Base-by-base conservation (phyloP, 2,888 invertebrate species). In the Oscheius sp. region DNA sequence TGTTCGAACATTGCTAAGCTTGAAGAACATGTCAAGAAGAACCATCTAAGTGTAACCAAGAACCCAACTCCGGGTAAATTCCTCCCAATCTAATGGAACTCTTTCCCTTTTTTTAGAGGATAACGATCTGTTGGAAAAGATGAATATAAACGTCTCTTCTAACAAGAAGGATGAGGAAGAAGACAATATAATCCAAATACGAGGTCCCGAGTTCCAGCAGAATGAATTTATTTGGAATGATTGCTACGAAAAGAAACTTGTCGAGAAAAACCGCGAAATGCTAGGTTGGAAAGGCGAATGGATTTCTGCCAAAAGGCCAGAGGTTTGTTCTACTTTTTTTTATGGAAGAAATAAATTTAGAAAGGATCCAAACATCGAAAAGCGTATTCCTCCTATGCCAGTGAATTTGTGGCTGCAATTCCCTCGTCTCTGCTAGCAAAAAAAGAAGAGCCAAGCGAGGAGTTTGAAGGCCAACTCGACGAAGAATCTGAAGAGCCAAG, bases 11-110 rank as follows among this genome's bases (percentile, higher is more conserved):
- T 27, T 10, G 48, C 39, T 8, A 61, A 61, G 23, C 39, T 68
- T n/a, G 68, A 68, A 5, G 68, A 58, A 6, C 68, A 68, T 34
- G 61, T 68, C 8, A 46, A 61, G 2, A 66, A 29, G n/a, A 31
- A 42, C 27, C 66, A 66, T 31, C n/a, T n/a, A n/a, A n/a, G n/a
- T n/a, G n/a, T n/a, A n/a, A n/a, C n/a, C n/a, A n/a, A n/a, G n/a
- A n/a, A n/a, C n/a, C n/a, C n/a, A n/a, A n/a, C n/a, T n/a, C n/a
- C n/a, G n/a, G n/a, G n/a, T n/a, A n/a, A n/a, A n/a, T n/a, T n/a
- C n/a, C n/a, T n/a, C n/a, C n/a, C n/a, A n/a, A n/a, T n/a, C n/a
- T n/a, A n/a, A n/a, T n/a, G n/a, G n/a, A n/a, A n/a, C n/a, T n/a
- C n/a, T n/a, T n/a, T n/a, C n/a, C n/a, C n/a, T n/a, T n/a, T n/a